Base-by-base conservation (phyloP, 2,888 invertebrate genomes). In the Notocelia uddmanniana region DNA sequence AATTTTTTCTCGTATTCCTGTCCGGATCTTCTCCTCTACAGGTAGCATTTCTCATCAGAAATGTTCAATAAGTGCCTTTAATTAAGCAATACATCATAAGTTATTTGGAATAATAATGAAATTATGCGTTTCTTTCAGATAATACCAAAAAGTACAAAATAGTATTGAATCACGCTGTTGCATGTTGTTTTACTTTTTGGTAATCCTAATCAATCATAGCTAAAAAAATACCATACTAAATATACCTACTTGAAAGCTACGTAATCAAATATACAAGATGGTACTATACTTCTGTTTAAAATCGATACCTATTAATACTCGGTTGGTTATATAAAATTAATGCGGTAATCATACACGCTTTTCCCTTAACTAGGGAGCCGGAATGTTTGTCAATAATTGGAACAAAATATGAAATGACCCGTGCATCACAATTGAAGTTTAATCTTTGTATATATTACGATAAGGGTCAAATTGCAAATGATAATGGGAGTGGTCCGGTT, bases 401-500 rank as follows among this genome's bases (percentile, higher is more conserved):
- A 13, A n/a, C 45, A 45, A 45, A 50, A 18, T 19, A 50, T 19
- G 50, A 19, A 45, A 45, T 45, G 15, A 45, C 45, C n/a, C 45
- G 1, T 1, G n/a, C 55, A 5, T 21, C 21, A 15, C 23, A 23
- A 26, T 6, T 54, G 15, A 54, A 54, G 54, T 21, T 54, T 19
- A 21, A 34, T 19, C 63, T 18, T 0, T 48, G 26, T 34, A 15
- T 34, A 15, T 34, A 34, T 15, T 3, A 15, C 0, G 8, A 5
- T 57, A 62, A 26, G 3, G 54, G 21, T 37, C 21, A 64, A 21
- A 45, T 48, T 69, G 26, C 10, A 23, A 21, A 18, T 54, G 45
- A 18, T 18, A 9, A 15, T 19, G 15, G 37, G 23, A 37, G 60
- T 18, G 19, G 41, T 60, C 55, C 31, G 67, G 77, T 74, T 75